phyloP scores from a whole-genome alignment of 2,888 invertebrate species.

The Elmis aenea region DNA sequence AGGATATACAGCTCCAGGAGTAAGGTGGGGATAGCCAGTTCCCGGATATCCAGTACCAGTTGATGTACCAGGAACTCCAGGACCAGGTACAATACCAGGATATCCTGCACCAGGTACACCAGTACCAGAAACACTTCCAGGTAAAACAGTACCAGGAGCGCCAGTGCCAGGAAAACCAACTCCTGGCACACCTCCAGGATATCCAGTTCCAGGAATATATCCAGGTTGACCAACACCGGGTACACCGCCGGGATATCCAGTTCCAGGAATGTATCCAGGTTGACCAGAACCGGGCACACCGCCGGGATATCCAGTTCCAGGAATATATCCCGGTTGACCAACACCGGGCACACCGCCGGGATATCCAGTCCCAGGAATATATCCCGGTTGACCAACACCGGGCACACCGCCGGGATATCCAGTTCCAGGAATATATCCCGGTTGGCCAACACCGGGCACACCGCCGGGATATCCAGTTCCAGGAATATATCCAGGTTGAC shows the following conservation, averaged over 20 bases:
- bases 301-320: too few species aligned
- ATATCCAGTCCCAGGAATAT: not conserved
- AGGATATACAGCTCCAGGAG: conserved; percentile 4
- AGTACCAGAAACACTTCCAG: conserved; percentile 4
- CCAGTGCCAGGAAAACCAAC: conserved; percentile 2
- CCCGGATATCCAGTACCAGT: conserved; percentile 13
- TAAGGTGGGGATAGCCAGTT: conserved; percentile 5
- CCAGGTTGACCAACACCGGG: too few species aligned
- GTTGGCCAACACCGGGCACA: too few species aligned
- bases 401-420: too few species aligned
- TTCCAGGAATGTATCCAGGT: too few species aligned
- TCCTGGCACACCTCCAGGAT: conserved; percentile 11
- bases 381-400: not conserved
- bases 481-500: too few species aligned
- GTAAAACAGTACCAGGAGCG: conserved; percentile 1
- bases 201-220: too few species aligned
- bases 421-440: too few species aligned
- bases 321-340: too few species aligned
- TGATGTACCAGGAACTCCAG: not conserved
- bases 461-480: too few species aligned
- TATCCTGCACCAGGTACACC: conserved; percentile 7
- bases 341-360: conserved; percentile 4
- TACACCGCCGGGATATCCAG: too few species aligned
- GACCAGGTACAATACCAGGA: conserved; percentile 8
- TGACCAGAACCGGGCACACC: too few species aligned